phyloP scores from a whole-genome alignment of 2,113 vertebrate species.

The Nannospalax galili region DNA sequence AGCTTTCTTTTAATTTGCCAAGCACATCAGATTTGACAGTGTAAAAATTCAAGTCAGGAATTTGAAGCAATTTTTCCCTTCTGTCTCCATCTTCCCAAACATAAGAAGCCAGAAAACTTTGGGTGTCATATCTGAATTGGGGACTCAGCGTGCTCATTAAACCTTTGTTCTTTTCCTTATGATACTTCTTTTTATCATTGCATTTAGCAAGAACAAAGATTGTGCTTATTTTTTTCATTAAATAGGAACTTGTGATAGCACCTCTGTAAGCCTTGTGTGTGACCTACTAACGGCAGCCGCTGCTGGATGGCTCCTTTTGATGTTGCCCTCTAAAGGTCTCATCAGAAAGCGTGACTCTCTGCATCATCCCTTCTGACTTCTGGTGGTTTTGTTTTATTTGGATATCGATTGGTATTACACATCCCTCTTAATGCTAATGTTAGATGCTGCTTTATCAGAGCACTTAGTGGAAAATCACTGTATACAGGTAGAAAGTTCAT shows the following conservation, averaged over 20 bases:
- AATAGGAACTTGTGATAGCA: background rate
- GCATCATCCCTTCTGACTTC: conserved; percentile 63
- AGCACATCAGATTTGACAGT: conserved; percentile 24
- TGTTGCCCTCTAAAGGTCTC: conserved; percentile 67
- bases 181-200: background rate
- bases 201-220: background rate
- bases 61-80: background rate
- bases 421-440: conserved; percentile 71
- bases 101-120: conserved; percentile 6
- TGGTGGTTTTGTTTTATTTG: conserved; percentile 79
- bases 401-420: conserved; percentile 76
- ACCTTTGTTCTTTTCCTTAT: conserved; percentile 32
- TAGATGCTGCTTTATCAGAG: conserved; percentile 75
- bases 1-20: conserved; percentile 13
- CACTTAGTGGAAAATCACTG: conserved; percentile 78
- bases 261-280: background rate
- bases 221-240: conserved; percentile 22
- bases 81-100: background rate
- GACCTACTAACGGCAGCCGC: conserved; percentile 22
- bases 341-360: conserved; percentile 57
- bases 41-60: background rate
- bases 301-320: conserved; percentile 56
- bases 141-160: conserved; percentile 9
- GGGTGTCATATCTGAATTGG: conserved; percentile 23
- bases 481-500: conserved; percentile 73